Evolutionary conservation across 1,140 invertebrate species (phyloP), one percentile per base, ranked within the genome.

Genomic region (Drosophila subobscura): DNA sequence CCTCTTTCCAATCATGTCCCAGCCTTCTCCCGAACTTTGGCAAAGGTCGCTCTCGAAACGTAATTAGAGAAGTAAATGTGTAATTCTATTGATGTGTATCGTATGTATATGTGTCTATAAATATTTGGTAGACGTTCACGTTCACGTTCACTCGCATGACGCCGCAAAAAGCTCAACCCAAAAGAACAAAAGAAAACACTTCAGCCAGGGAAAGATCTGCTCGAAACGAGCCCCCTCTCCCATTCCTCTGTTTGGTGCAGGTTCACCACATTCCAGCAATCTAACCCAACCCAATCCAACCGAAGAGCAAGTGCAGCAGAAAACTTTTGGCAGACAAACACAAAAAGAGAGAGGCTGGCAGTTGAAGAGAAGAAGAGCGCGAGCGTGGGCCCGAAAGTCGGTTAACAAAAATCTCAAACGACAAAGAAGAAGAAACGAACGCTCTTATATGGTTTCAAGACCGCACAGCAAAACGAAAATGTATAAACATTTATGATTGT

Each of bases 401-500:
- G 16, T 20, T 20, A 1, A 20, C 0, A 20, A 20, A 20, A 20
- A 20, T 20, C 16, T 1, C 16, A 1, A 20, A 20, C 16, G 27
- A 57, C 46, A 51, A 41, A 59, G 49, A 58, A 49, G 16, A 54
- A 64, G 53, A 55, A 55, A 33, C 25, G 50, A 50, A 50, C 64
- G 80, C 81, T 81, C 77, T 74, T 67, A 67, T 53, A 74, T 77
- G 80, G 80, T 85, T 85, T 85, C 80, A 77, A 84, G 77, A 86
- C 80, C 81, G 61, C 80, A 86, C 67, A 51, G 50, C 51, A 51
- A 77, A 57, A 55, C 77, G 29, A 33, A 77, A 79, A 63, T 54
- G 68, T 86, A 58, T 60, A 77, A 56, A 70, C 60, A 74, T 37
- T 37, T 37, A 68, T 63, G 66, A 49, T 44, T 56, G 66, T 71